Evolutionary conservation across 2,797 vertebrate species (phyloP).

Genomic region (Acanthornis magna): DNA sequence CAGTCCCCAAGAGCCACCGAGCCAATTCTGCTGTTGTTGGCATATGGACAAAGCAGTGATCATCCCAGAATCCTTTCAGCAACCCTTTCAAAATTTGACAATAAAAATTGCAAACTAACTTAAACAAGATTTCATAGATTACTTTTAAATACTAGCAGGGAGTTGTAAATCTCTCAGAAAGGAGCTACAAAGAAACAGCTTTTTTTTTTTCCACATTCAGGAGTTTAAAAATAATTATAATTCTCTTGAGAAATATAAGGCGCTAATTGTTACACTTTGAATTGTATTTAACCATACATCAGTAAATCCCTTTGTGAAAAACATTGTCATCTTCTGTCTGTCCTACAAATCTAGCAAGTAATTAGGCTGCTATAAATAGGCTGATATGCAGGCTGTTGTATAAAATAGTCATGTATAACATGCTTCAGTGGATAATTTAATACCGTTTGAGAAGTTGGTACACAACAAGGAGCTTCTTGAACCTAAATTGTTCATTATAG

Average conservation of each 20-base stretch:
- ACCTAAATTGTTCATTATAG: conserved; percentile 41
- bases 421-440: background rate
- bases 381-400: background rate
- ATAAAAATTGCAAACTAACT: background rate
- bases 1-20: background rate
- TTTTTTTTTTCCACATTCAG: background rate
- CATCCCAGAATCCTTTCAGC: background rate
- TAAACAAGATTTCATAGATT: background rate
- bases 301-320: background rate
- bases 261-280: background rate
- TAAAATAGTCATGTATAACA: background rate
- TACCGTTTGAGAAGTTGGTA: conserved; percentile 12
- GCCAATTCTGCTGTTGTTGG: background rate
- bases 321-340: background rate
- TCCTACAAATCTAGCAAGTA: background rate
- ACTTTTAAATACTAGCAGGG: background rate
- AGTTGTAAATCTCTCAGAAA: background rate
- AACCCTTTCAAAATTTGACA: background rate
- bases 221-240: background rate
- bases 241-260: background rate
- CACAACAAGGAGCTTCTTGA: conserved; percentile 28
- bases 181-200: background rate
- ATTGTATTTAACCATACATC: background rate
- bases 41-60: background rate
- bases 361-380: conserved; percentile 34